Evolutionary conservation across 1,140 invertebrate species (phyloP).

Genomic region (Acromyrmex heyeri): DNA sequence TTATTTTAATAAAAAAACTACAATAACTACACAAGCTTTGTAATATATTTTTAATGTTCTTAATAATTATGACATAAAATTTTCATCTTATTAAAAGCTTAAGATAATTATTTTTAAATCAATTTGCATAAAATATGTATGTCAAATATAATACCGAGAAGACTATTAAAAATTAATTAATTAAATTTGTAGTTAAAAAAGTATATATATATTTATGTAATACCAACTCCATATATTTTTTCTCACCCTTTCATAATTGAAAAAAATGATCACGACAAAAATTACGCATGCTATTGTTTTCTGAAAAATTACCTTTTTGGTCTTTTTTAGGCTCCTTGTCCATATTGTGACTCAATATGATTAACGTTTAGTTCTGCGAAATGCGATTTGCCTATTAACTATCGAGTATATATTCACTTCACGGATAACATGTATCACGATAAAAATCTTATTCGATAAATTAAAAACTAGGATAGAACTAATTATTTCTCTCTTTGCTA

Average conservation of each 20-base stretch:
- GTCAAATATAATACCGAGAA: neutral
- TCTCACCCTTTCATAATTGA: neutral
- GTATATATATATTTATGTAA: neutral
- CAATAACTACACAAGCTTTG: neutral
- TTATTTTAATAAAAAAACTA: neutral
- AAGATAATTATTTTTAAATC: neutral
- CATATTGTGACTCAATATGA: constrained; percentile 46
- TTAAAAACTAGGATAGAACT: neutral
- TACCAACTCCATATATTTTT: too few relatives aligned
- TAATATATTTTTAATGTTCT: neutral
- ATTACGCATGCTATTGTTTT: neutral
- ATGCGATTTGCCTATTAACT: neutral
- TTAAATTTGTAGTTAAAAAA: neutral
- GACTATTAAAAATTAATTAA: neutral
- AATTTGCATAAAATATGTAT: neutral
- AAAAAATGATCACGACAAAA: neutral
- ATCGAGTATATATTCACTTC: constrained; percentile 14
- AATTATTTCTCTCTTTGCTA: neutral
- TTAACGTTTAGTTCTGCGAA: neutral
- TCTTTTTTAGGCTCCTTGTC: constrained; percentile 56
- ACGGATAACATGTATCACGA: neutral
- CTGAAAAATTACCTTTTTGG: constrained; percentile 53
- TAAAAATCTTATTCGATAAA: neutral
- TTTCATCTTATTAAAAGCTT: too few relatives aligned
- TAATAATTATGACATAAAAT: neutral